Base-by-base conservation (phyloP, 2,113 vertebrate species). In the Caranx ignobilis region DNA sequence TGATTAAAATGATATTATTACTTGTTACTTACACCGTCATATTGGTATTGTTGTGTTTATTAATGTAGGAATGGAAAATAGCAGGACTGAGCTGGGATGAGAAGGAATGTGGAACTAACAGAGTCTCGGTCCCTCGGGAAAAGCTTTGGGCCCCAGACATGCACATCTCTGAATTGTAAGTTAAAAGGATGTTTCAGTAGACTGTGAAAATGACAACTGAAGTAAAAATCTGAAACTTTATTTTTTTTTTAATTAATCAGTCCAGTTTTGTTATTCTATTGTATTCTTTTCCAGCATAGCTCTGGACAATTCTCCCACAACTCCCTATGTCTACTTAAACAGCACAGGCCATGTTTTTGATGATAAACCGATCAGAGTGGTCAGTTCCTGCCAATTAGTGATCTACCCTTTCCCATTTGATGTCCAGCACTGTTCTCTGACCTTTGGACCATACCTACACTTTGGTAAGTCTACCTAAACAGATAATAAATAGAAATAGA, bases 331-430 rank as follows among this genome's bases (percentile, higher is more conserved):
- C 6, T 88, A 88, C 68, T 39, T 92, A 31, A 0, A 61, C 39
- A 84, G 79, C 75, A 78, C 70, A 26, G 91, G 91, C 19, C 37
- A 1, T 6, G 84, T 92, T 0, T 66, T 3, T 11, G 88, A 91
- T 32, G 70, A 81, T 19, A 77, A 61, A 18, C 83, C 86, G 0
- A 0, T 88, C 15, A 55, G 48, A 59, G 84, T 91, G 70, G 31
- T 88, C 75, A 92, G 70, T 62, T 75, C 83, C 43, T 92, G 91
- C 50, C 13, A 3, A 31, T 71, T 92, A 21, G 65, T 4, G 26
- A 91, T 87, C 71, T 90, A 83, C 57, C 83, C 26, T 16, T 92
- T 92, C 11, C 91, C 91, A 2, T 92, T 92, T 11, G 91, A 91
- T 39, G 7, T 87, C 69, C 91, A 92, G 26, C 85, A 85, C 74